Evolutionary conservation across 2,888 invertebrate genomes (phyloP).

Genomic region (Prosopocoilus inquinatus): DNA sequence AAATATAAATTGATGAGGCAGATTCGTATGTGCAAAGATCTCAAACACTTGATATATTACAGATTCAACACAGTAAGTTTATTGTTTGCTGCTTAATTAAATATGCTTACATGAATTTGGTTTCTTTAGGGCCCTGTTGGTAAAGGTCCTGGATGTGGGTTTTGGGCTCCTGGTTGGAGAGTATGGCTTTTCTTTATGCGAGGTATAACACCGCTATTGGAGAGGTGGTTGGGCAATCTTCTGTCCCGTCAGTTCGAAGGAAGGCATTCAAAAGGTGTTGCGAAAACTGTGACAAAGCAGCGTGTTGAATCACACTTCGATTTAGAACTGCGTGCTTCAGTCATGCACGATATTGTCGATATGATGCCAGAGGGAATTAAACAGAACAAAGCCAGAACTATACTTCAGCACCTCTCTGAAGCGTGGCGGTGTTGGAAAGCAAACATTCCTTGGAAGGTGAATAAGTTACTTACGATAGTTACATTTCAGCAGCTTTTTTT

Average conservation of each 20-base stretch:
- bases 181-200: constrained; percentile 99
- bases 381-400: constrained; percentile 98
- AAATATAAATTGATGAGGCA: constrained; percentile 98
- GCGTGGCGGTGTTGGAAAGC: constrained; percentile 99
- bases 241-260: constrained; percentile 99
- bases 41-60: constrained; percentile 99
- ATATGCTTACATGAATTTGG: background rate
- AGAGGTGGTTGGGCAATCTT: constrained; percentile 98
- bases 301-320: constrained; percentile 99
- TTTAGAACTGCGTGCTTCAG: constrained; percentile 95
- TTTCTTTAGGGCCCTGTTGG: constrained; percentile 85
- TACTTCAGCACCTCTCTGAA: constrained; percentile 97
- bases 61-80: constrained; percentile 89
- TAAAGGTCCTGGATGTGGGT: constrained; percentile 97
- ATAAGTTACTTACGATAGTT: no score
- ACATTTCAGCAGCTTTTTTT: background rate
- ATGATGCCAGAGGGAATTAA: constrained; percentile 99
- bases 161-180: constrained; percentile 99
- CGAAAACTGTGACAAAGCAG: constrained; percentile 99
- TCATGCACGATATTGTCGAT: constrained; percentile 98
- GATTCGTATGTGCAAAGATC: constrained; percentile 99
- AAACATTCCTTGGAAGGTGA: constrained; percentile 98
- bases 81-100: background rate
- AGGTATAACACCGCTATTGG: constrained; percentile 95
- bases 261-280: constrained; percentile 98